Conservation (phyloP, 2,888 invertebrate species). For the Chrysotoxum bicinctum region DNA sequence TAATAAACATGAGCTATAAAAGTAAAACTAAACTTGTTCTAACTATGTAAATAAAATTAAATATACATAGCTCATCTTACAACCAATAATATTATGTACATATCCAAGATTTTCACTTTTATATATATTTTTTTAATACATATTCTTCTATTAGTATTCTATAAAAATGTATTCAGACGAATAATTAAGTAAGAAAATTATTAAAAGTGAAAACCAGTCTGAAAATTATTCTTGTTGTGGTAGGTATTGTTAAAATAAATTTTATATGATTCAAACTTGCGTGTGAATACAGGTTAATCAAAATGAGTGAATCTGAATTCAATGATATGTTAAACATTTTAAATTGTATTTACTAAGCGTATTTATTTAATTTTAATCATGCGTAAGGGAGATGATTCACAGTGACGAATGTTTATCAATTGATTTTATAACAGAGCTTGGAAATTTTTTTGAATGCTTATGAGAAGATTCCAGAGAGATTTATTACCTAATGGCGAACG, state of each 20-base stretch:
- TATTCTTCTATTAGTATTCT: background rate
- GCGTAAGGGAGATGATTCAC: background rate
- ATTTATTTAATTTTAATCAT: background rate
- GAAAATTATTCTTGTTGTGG: background rate
- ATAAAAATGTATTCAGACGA: background rate
- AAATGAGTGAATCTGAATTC: background rate
- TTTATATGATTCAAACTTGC: background rate
- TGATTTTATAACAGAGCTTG: too few relatives aligned
- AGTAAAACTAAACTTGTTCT: constrained; percentile 14
- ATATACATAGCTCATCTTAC: background rate
- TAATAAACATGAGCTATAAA: constrained; percentile 19
- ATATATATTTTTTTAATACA: background rate
- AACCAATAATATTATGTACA: background rate
- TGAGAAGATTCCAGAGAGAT: too few relatives aligned
- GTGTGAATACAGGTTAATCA: background rate
- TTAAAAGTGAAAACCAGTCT: constrained; percentile 15
- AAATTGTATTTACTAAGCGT: background rate
- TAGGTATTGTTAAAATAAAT: too few relatives aligned
- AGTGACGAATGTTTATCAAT: background rate
- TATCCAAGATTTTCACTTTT: background rate
- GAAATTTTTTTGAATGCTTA: too few relatives aligned
- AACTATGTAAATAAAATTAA: background rate
- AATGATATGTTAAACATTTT: background rate
- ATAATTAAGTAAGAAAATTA: background rate
- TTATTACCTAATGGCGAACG: too few relatives aligned